Evolutionary conservation across 23 tunicate genomes (phyloP).

Genomic region (Aplidium turbinatum): DNA sequence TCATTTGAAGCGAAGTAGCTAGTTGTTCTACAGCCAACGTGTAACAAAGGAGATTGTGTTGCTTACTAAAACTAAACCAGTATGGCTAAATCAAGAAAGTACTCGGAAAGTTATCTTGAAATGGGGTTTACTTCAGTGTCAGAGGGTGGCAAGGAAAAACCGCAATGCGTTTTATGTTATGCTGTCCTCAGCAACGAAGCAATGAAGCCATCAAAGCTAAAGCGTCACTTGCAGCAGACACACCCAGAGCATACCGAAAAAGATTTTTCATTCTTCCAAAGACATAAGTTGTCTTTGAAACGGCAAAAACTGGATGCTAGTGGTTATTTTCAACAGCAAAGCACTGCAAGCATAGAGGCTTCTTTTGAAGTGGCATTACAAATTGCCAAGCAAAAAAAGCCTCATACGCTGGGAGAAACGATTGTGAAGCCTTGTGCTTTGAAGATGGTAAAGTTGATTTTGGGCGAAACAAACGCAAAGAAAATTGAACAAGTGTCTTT

Average conservation of each 20-base stretch:
- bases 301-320: slow-evolving; percentile 32
- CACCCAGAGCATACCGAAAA: slow-evolving; percentile 19
- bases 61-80: too few species aligned
- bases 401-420: slow-evolving; percentile 19
- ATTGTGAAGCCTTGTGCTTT: slow-evolving; percentile 23
- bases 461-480: slow-evolving; percentile 26
- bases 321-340: slow-evolving; percentile 29
- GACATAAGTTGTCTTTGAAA: slow-evolving; percentile 13
- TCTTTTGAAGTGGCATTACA: slow-evolving; percentile 40
- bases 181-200: slow-evolving; percentile 28
- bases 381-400: slow-evolving; percentile 34
- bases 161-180: slow-evolving; percentile 30
- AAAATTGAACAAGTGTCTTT: slow-evolving; percentile 32
- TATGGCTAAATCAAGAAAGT: too few species aligned
- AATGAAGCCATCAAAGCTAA: slow-evolving; percentile 35
- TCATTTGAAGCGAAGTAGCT: too few species aligned
- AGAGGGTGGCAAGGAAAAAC: slow-evolving; percentile 26
- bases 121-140: too few species aligned
- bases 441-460: slow-evolving; percentile 31
- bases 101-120: too few species aligned
- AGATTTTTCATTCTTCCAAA: slow-evolving; percentile 24
- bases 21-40: too few species aligned
- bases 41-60: too few species aligned
- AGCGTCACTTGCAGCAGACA: slow-evolving; percentile 33
- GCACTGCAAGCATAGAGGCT: slow-evolving; percentile 23